Evolutionary conservation across 2,888 invertebrate genomes (phyloP).

Genomic region (Lacanobia oleracea): DNA sequence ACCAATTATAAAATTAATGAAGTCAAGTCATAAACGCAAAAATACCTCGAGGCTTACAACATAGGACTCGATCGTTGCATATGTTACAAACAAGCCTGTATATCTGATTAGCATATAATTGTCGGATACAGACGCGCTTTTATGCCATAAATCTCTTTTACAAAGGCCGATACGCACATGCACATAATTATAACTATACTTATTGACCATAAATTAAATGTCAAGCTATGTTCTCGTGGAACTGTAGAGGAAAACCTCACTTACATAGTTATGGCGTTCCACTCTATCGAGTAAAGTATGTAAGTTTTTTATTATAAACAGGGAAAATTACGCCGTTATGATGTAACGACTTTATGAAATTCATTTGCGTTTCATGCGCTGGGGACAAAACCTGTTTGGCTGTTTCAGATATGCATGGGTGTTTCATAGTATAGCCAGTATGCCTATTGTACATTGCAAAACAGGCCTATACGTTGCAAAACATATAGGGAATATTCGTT

Average conservation of each 20-base stretch:
- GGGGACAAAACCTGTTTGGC: constrained; percentile 17
- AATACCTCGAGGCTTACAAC: constrained; percentile 35
- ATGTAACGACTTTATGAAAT: constrained; percentile 43
- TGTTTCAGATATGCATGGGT: neutral
- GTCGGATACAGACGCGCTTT: constrained; percentile 79
- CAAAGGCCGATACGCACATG: constrained; percentile 72
- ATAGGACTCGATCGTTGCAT: constrained; percentile 35
- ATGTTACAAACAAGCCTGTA: constrained; percentile 54
- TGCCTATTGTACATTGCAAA: neutral
- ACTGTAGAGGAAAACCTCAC: constrained; percentile 68
- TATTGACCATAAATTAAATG: constrained; percentile 68
- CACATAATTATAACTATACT: constrained; percentile 59
- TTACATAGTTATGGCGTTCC: constrained; percentile 37
- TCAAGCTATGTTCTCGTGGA: constrained; percentile 49
- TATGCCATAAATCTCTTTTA: constrained; percentile 81
- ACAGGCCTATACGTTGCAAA: neutral
- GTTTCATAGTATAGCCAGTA: neutral
- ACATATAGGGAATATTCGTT: neutral
- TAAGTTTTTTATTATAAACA: constrained; percentile 27
- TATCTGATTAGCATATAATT: constrained; percentile 85
- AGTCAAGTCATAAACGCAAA: neutral
- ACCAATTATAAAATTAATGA: constrained; percentile 10
- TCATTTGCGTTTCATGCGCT: constrained; percentile 34
- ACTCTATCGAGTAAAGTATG: constrained; percentile 43
- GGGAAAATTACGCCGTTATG: constrained; percentile 47